These are phyloP conservation scores for Penaeus japonicus DNA, from an alignment of 1,140 invertebrate genomes.

Conservation along the genomic window DNA sequence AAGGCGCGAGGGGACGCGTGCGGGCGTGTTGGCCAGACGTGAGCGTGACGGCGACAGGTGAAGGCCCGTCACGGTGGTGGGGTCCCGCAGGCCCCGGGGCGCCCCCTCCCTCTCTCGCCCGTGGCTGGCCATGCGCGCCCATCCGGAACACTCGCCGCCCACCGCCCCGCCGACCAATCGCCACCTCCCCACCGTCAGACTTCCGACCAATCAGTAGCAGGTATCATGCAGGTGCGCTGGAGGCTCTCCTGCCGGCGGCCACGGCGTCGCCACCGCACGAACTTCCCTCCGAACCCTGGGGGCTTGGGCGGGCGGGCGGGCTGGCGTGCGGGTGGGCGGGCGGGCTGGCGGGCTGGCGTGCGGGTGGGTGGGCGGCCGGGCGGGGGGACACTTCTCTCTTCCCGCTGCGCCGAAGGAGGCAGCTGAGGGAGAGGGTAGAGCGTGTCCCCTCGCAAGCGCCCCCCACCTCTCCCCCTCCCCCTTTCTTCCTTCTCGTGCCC, in stretches of 20 bases:
- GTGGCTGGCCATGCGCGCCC: constrained; percentile 40
- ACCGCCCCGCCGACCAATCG: constrained; percentile 6
- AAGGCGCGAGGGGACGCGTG: not conserved
- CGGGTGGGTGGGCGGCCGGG: too few species aligned
- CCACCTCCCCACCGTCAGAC: not conserved
- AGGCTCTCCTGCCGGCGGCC: constrained; percentile 13
- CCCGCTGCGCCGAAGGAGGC: not conserved
- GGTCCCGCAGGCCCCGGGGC: constrained; percentile 3
- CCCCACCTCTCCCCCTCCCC: not conserved
- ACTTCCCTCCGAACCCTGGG: not conserved
- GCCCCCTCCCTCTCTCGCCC: not conserved
- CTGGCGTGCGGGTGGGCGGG: too few species aligned
- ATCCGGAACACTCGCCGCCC: constrained; percentile 40
- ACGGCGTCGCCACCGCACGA: constrained; percentile 8
- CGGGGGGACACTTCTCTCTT: too few species aligned
- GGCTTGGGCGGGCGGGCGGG: too few species aligned
- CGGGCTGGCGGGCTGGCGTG: too few species aligned
- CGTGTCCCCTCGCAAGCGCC: constrained; percentile 18
- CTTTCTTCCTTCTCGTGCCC: constrained; percentile 10
- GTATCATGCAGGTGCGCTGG: constrained; percentile 27
- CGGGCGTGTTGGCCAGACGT: constrained; percentile 15
- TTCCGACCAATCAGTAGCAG: constrained; percentile 23
- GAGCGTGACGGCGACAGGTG: constrained; percentile 36
- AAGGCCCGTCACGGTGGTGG: constrained; percentile 27
- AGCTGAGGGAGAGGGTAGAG: not conserved